phyloP scores from a whole-genome alignment of 2,888 invertebrate species.

The Drosophila yooni region DNA sequence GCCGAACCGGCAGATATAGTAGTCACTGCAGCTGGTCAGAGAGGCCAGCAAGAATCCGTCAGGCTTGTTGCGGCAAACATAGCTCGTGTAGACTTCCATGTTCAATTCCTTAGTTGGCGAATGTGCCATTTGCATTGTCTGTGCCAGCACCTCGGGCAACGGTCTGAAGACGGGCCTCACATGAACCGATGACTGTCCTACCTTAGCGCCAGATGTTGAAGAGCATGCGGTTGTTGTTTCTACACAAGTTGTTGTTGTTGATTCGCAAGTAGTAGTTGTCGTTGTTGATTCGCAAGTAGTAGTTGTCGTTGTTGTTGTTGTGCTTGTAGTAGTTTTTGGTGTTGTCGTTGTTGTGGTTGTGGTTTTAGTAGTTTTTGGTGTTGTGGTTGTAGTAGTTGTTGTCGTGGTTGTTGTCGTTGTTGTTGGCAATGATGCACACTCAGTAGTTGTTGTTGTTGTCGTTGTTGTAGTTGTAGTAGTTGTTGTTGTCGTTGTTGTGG shows the following conservation, averaged over 20 bases:
- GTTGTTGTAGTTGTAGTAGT: accelerated
- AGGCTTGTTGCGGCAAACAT: slow-evolving; percentile 70
- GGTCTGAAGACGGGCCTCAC: slow-evolving; percentile 47
- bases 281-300: no score
- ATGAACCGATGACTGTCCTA: slow-evolving; percentile 39
- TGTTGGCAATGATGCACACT: no score
- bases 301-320: no score
- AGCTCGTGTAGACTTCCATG: slow-evolving; percentile 61
- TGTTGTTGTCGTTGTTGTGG: no score
- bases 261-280: no score
- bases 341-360: no score
- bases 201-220: slow-evolving; percentile 6
- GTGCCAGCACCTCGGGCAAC: slow-evolving; percentile 17
- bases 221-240: neutral
- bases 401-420: no score
- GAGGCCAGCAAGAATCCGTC: slow-evolving; percentile 79
- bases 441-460: accelerated
- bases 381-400: no score
- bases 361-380: no score
- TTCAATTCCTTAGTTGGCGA: slow-evolving; percentile 37
- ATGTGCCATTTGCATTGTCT: slow-evolving; percentile 8
- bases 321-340: no score
- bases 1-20: slow-evolving; percentile 75
- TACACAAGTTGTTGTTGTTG: neutral
- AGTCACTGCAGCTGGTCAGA: slow-evolving; percentile 74